A percentile compares a stretch with the other conserved stretches of the same genome.
phyloP scores from a whole-genome alignment of 2,888 invertebrate species.

The Cancer borealis region DNA sequence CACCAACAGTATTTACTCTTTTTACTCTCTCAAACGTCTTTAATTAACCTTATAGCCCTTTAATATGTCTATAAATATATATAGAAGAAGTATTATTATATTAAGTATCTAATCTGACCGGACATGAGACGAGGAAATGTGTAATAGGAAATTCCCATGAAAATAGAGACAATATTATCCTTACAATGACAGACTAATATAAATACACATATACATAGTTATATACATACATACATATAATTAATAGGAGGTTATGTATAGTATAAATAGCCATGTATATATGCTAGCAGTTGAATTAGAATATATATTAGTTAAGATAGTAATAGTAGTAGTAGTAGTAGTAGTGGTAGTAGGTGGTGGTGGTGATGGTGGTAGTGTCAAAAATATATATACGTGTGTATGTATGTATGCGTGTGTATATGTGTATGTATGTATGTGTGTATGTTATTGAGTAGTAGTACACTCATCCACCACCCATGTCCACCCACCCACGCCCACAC shows the following conservation, averaged over 20 bases:
- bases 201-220: conserved; percentile 3
- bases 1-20: conserved; percentile 17
- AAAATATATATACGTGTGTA: background rate
- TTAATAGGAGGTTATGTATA: background rate
- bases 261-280: too few species aligned
- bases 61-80: conserved; percentile 60
- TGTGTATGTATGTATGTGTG: conserved; percentile 44
- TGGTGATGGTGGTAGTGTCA: background rate
- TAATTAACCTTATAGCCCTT: conserved; percentile 41
- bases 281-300: too few species aligned
- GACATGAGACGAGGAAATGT: too few species aligned
- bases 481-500: background rate
- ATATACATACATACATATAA: conserved; percentile 35
- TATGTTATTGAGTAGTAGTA: conserved; percentile 23
- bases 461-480: background rate
- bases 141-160: too few species aligned
- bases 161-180: too few species aligned
- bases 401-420: conserved; percentile 20
- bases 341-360: background rate
- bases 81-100: background rate
- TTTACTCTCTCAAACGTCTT: background rate
- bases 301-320: too few species aligned
- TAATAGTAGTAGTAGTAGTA: background rate
- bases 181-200: background rate
- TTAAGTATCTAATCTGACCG: too few species aligned